Evolutionary conservation across 2,888 invertebrate species (phyloP).

Genomic region (Aphidius colemani): DNA sequence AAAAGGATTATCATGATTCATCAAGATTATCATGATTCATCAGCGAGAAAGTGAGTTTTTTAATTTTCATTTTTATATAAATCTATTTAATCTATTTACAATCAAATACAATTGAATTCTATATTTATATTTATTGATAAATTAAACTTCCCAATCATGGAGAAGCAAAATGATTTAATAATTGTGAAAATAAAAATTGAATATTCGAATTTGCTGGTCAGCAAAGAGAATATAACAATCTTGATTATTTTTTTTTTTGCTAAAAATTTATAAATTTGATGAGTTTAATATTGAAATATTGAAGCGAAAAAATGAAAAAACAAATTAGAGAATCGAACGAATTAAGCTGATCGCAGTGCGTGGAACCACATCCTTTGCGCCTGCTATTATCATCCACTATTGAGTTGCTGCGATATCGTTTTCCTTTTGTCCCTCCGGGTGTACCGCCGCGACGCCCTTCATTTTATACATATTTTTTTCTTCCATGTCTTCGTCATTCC

Average conservation of each 20-base stretch:
- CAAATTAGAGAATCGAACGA: constrained; percentile 50
- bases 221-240: no score
- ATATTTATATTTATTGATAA: no score
- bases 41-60: no score
- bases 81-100: no score
- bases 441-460: constrained; percentile 33
- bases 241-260: constrained; percentile 8
- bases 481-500: constrained; percentile 11
- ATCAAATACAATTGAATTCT: no score
- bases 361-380: constrained; percentile 59
- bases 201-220: no score
- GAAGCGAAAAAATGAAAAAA: neutral
- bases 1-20: no score
- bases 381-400: constrained; percentile 35
- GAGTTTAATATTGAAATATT: neutral
- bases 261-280: neutral
- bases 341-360: constrained; percentile 59
- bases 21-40: no score
- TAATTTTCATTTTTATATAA: no score
- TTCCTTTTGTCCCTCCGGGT: constrained; percentile 40
- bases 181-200: no score
- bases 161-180: no score
- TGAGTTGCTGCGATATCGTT: constrained; percentile 40
- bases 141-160: no score
- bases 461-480: constrained; percentile 13